A percentile compares a stretch with the other conserved stretches of the same genome.
Evolutionary conservation across 2,888 invertebrate genomes (phyloP).

Genomic region (Rhagophthalmus giganteus): DNA sequence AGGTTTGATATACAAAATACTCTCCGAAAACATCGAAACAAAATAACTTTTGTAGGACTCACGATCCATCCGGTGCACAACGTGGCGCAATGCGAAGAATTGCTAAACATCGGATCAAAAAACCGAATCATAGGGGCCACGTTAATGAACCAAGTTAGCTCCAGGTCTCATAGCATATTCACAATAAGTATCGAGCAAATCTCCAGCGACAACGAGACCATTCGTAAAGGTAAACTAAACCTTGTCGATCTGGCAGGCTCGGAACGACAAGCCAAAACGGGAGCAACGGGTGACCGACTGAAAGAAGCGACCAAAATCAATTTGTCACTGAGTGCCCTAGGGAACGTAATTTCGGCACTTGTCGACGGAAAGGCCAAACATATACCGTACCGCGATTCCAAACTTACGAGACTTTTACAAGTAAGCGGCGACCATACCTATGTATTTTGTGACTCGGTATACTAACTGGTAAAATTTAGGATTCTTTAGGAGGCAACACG

Average conservation of each 20-base stretch:
- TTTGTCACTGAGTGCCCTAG: conserved; percentile 81
- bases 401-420: conserved; percentile 76
- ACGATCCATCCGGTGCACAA: conserved; percentile 77
- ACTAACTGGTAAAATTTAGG: too few species aligned
- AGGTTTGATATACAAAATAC: too few species aligned
- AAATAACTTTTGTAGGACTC: too few species aligned
- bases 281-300: conserved; percentile 81
- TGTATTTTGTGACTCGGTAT: too few species aligned
- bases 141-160: conserved; percentile 85
- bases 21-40: too few species aligned
- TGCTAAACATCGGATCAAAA: conserved; percentile 76
- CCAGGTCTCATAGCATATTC: conserved; percentile 86
- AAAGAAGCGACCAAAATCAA: conserved; percentile 91
- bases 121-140: conserved; percentile 84
- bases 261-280: conserved; percentile 80
- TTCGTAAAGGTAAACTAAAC: conserved; percentile 68
- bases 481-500: conserved; percentile 84
- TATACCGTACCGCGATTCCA: conserved; percentile 83
- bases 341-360: conserved; percentile 86
- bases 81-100: conserved; percentile 73
- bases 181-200: conserved; percentile 83
- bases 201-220: conserved; percentile 56
- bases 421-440: too few species aligned
- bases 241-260: conserved; percentile 89
- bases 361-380: conserved; percentile 82